Evolutionary conservation across 2,888 invertebrate species (phyloP).

Genomic region (Scaptomyza polygonia): DNA sequence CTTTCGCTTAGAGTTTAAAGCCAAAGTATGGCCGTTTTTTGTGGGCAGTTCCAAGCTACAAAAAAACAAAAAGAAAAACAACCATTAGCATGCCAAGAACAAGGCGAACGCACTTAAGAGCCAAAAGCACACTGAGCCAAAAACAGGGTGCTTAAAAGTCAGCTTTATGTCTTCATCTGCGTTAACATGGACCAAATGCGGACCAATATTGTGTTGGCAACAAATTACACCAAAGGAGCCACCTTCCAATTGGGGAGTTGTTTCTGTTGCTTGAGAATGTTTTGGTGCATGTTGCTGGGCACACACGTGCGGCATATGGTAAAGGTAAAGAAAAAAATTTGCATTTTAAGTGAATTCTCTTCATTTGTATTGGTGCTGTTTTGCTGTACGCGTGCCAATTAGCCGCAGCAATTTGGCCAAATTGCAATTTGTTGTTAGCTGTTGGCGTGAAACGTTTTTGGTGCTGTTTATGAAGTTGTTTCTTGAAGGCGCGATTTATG

Average conservation of each 20-base stretch:
- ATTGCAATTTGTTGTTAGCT: constrained; percentile 78
- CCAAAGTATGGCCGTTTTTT: constrained; percentile 8
- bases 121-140: constrained; percentile 37
- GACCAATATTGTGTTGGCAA: constrained; percentile 62
- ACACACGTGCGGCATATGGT: constrained; percentile 60
- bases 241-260: constrained; percentile 48
- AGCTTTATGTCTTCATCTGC: constrained; percentile 75
- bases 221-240: constrained; percentile 65
- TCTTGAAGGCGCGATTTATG: constrained; percentile 45
- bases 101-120: constrained; percentile 60
- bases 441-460: constrained; percentile 61
- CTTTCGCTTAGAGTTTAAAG: constrained; percentile 43
- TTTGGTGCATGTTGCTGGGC: constrained; percentile 38
- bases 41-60: constrained; percentile 35
- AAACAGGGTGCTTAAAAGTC: constrained; percentile 50
- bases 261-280: constrained; percentile 10
- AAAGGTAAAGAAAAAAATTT: constrained; percentile 52
- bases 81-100: constrained; percentile 62
- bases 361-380: constrained; percentile 61
- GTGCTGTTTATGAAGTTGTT: constrained; percentile 72
- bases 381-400: constrained; percentile 72
- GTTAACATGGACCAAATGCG: constrained; percentile 62
- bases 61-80: too few relatives aligned
- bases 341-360: constrained; percentile 76
- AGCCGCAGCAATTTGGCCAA: constrained; percentile 76